Evolutionary conservation across 2,113 vertebrate species (phyloP).

Genomic region (Physeter macrocephalus): DNA sequence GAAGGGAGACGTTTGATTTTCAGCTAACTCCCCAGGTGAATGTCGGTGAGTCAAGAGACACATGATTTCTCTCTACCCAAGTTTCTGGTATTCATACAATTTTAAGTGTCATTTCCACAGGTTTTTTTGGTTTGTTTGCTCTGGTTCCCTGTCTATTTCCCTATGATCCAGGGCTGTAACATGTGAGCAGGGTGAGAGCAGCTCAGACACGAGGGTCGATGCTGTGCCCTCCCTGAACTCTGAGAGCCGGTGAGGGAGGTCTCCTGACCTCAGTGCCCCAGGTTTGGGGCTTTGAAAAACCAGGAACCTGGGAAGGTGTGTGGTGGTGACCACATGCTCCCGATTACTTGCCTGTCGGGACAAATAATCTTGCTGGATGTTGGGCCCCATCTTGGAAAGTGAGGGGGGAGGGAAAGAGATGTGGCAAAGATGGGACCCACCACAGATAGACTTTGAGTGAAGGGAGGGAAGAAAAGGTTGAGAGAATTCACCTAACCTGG

Average conservation of each 20-base stretch:
- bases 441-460: not conserved
- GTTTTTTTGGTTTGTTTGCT: not conserved
- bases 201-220: not conserved
- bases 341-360: not conserved
- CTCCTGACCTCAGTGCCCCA: rapidly evolving
- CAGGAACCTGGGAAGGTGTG: not conserved
- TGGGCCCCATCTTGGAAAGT: not conserved
- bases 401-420: rapidly evolving
- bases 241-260: not conserved
- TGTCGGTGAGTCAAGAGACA: not conserved
- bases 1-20: not conserved
- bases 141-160: not conserved
- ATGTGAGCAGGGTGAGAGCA: rapidly evolving
- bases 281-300: not conserved
- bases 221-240: too few relatives aligned
- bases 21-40: not conserved
- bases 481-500: not conserved
- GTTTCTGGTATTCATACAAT: not conserved
- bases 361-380: not conserved
- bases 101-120: not conserved
- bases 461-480: not conserved
- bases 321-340: not conserved
- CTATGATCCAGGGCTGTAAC: not conserved
- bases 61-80: not conserved
- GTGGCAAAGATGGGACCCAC: not conserved